phyloP scores from a whole-genome alignment of 1,140 invertebrate genomes.

The Bicyclus anynana region DNA sequence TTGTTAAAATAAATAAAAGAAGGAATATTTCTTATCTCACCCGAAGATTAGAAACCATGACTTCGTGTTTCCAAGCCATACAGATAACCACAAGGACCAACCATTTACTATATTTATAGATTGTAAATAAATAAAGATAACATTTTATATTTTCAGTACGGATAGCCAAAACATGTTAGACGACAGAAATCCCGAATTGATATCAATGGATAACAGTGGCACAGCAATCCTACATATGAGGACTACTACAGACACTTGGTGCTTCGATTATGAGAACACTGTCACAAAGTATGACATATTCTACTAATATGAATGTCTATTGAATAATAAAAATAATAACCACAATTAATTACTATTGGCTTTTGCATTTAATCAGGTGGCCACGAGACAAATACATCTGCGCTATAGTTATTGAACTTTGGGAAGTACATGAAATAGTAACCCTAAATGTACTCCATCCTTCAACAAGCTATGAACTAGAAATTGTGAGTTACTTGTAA shows the following conservation, averaged over 20 bases:
- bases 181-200: slow-evolving; percentile 39
- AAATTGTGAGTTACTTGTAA: slow-evolving; percentile 38
- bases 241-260: slow-evolving; percentile 39
- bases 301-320: too few species aligned
- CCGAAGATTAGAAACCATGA: too few species aligned
- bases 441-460: slow-evolving; percentile 25
- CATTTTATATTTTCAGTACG: slow-evolving; percentile 32
- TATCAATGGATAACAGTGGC: slow-evolving; percentile 45
- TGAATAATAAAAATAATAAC: too few species aligned
- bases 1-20: too few species aligned
- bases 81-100: too few species aligned
- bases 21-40: too few species aligned
- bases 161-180: slow-evolving; percentile 34
- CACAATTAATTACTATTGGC: too few species aligned
- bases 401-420: slow-evolving; percentile 44
- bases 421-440: slow-evolving; percentile 51
- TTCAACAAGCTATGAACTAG: slow-evolving; percentile 25
- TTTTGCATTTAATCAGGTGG: slow-evolving; percentile 37
- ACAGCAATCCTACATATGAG: slow-evolving; percentile 51
- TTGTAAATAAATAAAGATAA: not conserved
- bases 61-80: too few species aligned
- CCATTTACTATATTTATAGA: too few species aligned
- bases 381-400: slow-evolving; percentile 51
- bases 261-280: slow-evolving; percentile 26
- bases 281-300: slow-evolving; percentile 37